Evolutionary conservation across 2,797 vertebrate species (phyloP), one percentile per base, ranked within the genome.

Genomic region (Chloroceryle amazona): DNA sequence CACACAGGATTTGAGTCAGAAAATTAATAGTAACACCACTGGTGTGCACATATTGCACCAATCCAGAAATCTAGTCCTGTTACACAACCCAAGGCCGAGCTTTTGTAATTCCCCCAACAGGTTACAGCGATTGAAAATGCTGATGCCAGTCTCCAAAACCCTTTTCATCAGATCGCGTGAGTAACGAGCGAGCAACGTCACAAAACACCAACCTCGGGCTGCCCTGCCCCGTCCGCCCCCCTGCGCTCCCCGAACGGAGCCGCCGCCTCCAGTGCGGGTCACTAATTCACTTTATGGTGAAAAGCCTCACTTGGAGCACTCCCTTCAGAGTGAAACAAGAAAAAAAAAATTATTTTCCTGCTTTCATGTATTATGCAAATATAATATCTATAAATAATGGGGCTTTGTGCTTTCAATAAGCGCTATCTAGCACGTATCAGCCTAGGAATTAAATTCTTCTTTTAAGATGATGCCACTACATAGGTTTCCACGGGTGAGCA

Each of bases 1-100:
- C 94, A 51, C 68, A 62, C 83, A 68, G 97, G 97, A 97, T 96
- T 86, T 78, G 96, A 81, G 94, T 95, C 89, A 89, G 96, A 90
- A 97, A 98, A 98, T 97, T 97, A 98, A 97, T 93, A 90, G 96
- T 93, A 93, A 96, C 96, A 97, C 95, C 88, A 96, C 37, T 81
- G 94, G 95, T 90, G 95, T 74, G 97, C 96, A 96, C 92, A 97
- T 88, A 93, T 51, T 91, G 95, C 94, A 82, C 71, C 95, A 95
- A 81, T 96, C 95, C 96, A 93, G 86, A 85, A 94, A 96, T 95
- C 91, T 19, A 96, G 93, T 89, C 91, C 97, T 97, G 93, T 95
- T 97, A 96, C 91, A 93, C 97, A 98, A 98, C 90, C 39, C 3
- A 67, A 33, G 2, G 25, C 83, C 7, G 26, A 47, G 89, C 81